A percentile compares a stretch with the other conserved stretches of the same genome.
These are phyloP conservation scores for Eupithecia dodoneata DNA, from an alignment of 2,888 invertebrate genomes.

Conservation along the genomic window DNA sequence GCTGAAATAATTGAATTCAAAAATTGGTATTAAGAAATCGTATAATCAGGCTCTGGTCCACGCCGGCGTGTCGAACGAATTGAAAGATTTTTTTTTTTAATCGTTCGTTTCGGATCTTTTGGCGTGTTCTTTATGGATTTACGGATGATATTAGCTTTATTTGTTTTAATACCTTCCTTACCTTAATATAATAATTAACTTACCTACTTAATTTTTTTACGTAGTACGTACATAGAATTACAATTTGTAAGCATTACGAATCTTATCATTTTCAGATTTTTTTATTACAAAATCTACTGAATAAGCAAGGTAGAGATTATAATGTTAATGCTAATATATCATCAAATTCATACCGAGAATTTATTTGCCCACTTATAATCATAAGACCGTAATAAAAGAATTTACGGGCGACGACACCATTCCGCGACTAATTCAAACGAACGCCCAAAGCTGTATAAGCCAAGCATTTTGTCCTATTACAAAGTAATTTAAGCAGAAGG, in stretches of 20 bases:
- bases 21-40: no score
- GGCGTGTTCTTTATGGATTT: neutral
- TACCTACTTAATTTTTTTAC: neutral
- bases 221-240: no score
- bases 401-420: conserved; percentile 25
- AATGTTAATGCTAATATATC: conserved; percentile 13
- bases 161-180: neutral
- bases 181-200: no score
- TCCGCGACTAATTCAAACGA: conserved; percentile 47
- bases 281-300: neutral
- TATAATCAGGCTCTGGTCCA: neutral
- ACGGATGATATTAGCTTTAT: neutral
- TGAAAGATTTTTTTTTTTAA: neutral
- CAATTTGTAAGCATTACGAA: neutral
- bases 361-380: conserved; percentile 22
- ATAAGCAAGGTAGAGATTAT: neutral
- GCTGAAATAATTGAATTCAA: neutral
- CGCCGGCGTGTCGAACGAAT: neutral
- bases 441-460: conserved; percentile 48
- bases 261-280: neutral
- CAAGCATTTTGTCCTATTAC: conserved; percentile 52
- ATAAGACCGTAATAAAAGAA: conserved; percentile 32
- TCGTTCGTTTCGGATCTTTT: neutral
- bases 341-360: conserved; percentile 11
- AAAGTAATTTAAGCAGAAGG: conserved; percentile 53